phyloP scores from a whole-genome alignment of 2,113 vertebrate species.

The Chionomys nivalis region DNA sequence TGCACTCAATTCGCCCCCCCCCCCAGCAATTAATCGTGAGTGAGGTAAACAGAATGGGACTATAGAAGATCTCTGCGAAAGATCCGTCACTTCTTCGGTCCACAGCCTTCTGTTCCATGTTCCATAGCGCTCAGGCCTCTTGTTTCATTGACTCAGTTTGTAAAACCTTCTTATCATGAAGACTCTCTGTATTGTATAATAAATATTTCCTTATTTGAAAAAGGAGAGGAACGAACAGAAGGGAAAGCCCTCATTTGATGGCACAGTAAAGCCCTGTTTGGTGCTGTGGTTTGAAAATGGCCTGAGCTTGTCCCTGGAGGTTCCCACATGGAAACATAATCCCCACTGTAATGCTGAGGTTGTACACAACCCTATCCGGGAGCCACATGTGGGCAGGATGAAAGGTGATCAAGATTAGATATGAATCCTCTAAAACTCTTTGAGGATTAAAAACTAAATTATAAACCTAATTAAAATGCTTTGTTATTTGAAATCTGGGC shows the following conservation, averaged over 20 bases:
- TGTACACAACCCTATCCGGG: too few relatives aligned
- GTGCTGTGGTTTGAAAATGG: neutral
- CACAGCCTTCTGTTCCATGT: neutral
- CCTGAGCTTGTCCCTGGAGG: neutral
- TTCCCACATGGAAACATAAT: neutral
- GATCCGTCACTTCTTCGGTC: neutral
- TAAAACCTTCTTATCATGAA: neutral
- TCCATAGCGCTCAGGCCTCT: neutral
- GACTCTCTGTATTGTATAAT: neutral
- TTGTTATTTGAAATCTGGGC: neutral
- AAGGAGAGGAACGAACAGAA: neutral
- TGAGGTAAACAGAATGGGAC: neutral
- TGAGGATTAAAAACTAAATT: neutral
- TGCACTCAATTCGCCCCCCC: neutral
- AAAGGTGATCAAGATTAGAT: neutral
- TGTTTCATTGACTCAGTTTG: neutral
- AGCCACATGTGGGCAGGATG: neutral
- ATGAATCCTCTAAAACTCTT: neutral
- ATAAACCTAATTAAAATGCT: neutral
- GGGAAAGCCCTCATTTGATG: neutral
- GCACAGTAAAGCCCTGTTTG: neutral
- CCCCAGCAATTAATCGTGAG: neutral
- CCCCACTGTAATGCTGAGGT: neutral
- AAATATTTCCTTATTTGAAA: neutral
- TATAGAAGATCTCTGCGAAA: neutral